Evolutionary conservation across 1,140 invertebrate genomes (phyloP).

Genomic region (fruit fly (Drosophila melanogaster)): Release_6_plus_ISO1_MT NT_037436.4:151501-152000

Average conservation of each 20-base stretch:
- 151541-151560: constrained; percentile 87
- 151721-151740: background rate
- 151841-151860: constrained; percentile 56
- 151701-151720: constrained; percentile 52
- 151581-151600: constrained; percentile 89
- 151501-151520: constrained; percentile 86
- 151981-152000: constrained; percentile 50
- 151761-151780: constrained; percentile 56
- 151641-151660: constrained; percentile 87
- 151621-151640: constrained; percentile 86
- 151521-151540: constrained; percentile 88
- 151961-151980: constrained; percentile 36
- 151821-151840: no score
- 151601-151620: constrained; percentile 85
- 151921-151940: background rate
- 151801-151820: no score
- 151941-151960: constrained; percentile 14
- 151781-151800: constrained; percentile 36
- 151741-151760: background rate
- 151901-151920: constrained; percentile 51
- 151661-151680: constrained; percentile 88
- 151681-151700: constrained; percentile 88
- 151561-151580: constrained; percentile 88
- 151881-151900: constrained; percentile 50
- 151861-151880: constrained; percentile 73